Base-by-base conservation (phyloP, 2,888 invertebrate genomes). In the Limnephilus rhombicus region DNA sequence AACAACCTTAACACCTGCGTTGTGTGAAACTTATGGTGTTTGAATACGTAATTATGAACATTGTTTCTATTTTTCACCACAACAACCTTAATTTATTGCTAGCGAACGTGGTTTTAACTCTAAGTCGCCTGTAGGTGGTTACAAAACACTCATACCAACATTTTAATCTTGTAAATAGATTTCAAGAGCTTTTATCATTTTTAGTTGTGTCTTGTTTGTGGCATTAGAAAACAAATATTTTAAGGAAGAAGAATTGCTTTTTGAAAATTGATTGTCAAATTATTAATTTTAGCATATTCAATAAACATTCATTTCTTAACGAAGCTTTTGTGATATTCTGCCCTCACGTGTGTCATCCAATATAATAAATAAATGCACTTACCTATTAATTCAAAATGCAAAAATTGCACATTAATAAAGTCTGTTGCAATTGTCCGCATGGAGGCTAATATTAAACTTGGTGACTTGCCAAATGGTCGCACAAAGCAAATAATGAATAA, bases 401-500 rank as follows among this genome's bases (percentile, higher is more conserved):
- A 83, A 83, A 82, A 9, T 83, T 18, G 24, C 37, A 37, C 41
- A 83, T 83, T 37, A 83, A 83, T 83, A 83, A 37, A 83, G 24
- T 83, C 41, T 18, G 11, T 15, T 83, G 41, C 45, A 45, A 86
- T 86, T 86, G 86, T 86, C 86, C 86, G 86, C 29, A 15, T 86
- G 86, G 4, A 49, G 49, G 29, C 29, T 86, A 45, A 86, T 86
- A 49, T 41, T 24, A 86, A 41, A 86, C 2, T 86, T 45, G 45
- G 86, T 45, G 86, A 86, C 86, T 86, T 86, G 37, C 45, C 37
- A 86, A 86, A 86, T 24, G n/a, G 24, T 15, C 5, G 86, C 12
- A 86, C 86, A 86, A 86, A n/a, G 13, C 49, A 45, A 37, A 83
- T 34, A 41, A 45, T 49, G 49, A 86, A 86, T 86, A 86, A 86